Evolutionary conservation across 2,888 invertebrate genomes (phyloP).

Genomic region (Gymnoscelis rufifasciata): DNA sequence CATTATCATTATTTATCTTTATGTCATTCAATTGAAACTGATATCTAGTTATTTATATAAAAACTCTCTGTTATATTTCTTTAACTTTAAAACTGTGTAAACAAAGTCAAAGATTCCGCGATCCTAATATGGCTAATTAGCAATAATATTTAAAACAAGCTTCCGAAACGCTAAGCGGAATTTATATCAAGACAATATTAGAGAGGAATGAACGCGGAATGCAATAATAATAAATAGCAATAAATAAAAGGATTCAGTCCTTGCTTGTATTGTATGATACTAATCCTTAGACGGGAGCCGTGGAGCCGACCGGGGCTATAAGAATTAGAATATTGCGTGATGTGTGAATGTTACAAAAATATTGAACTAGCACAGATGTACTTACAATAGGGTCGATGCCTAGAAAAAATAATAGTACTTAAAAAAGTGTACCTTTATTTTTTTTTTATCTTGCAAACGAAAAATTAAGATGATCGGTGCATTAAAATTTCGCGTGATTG

Average conservation of each 20-base stretch:
- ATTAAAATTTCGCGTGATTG: no score
- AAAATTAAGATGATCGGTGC: no score
- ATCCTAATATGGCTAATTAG: slow-evolving; percentile 57
- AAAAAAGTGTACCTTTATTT: no score
- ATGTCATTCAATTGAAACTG: no score
- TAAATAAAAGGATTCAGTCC: slow-evolving; percentile 80
- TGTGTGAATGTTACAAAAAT: no score
- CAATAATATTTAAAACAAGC: slow-evolving; percentile 68
- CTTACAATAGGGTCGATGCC: no score
- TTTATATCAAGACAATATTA: slow-evolving; percentile 77
- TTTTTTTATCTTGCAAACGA: no score
- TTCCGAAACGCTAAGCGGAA: slow-evolving; percentile 65
- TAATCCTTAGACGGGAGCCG: slow-evolving; percentile 55
- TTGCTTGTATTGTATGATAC: slow-evolving; percentile 79
- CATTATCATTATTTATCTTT: no score
- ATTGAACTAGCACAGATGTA: no score
- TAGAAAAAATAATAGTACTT: no score
- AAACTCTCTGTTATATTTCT: background rate
- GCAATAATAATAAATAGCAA: slow-evolving; percentile 80
- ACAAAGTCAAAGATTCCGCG: slow-evolving; percentile 1
- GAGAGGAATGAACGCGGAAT: slow-evolving; percentile 73
- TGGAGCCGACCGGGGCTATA: slow-evolving; percentile 43
- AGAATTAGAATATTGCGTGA: slow-evolving; percentile 5
- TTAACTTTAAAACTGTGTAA: background rate
- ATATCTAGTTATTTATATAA: no score